Evolutionary conservation across 2,797 vertebrate species (phyloP).

Genomic region (Cheirogaleus major): DNA sequence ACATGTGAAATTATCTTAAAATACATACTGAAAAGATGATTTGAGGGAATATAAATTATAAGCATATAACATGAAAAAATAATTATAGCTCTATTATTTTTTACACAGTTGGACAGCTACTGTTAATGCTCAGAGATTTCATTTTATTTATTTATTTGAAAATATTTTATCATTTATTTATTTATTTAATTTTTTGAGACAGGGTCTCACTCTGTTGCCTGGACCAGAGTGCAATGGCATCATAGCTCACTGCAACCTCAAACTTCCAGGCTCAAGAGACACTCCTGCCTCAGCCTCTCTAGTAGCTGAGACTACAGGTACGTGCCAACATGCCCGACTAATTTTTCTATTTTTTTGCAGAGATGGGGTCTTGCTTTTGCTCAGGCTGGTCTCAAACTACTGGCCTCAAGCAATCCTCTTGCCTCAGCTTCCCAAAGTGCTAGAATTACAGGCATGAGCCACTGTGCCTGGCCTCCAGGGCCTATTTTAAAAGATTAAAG

Average conservation of each 20-base stretch:
- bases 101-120: background rate
- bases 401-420: background rate
- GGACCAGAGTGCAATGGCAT: background rate
- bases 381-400: background rate
- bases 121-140: background rate
- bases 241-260: background rate
- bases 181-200: background rate
- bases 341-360: background rate
- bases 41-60: background rate
- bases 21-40: background rate
- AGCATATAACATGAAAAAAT: background rate
- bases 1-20: background rate
- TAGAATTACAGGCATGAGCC: background rate
- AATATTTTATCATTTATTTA: no score
- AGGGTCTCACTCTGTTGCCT: background rate
- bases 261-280: background rate
- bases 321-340: background rate
- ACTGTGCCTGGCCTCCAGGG: background rate
- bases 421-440: background rate
- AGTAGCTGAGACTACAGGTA: background rate
- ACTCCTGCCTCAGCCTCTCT: no score
- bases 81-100: background rate
- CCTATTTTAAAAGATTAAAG: constrained; percentile 23
- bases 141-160: no score
- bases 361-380: no score